Conservation (phyloP, 1,140 invertebrate species). For the Apis cerana region DNA sequence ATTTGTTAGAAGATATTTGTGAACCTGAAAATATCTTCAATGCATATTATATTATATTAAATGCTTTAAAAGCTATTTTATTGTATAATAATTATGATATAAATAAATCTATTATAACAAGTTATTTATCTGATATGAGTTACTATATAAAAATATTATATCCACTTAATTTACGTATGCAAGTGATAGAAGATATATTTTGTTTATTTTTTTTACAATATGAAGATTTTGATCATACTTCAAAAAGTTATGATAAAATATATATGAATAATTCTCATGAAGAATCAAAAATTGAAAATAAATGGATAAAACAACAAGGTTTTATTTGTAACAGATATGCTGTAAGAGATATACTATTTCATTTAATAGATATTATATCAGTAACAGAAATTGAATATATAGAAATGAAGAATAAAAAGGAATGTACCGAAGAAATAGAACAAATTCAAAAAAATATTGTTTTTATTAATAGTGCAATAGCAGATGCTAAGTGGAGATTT, state of each 20-base stretch:
- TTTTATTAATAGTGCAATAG: conserved; percentile 53
- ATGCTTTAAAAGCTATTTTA: conserved; percentile 69
- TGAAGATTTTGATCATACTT: conserved; percentile 65
- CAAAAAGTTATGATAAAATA: conserved; percentile 55
- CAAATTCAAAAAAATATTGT: conserved; percentile 56
- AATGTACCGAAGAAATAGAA: conserved; percentile 47
- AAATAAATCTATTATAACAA: conserved; percentile 46
- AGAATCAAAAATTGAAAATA: conserved; percentile 12
- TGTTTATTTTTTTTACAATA: conserved; percentile 73
- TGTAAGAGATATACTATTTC: conserved; percentile 64
- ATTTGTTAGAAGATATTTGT: conserved; percentile 58
- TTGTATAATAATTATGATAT: conserved; percentile 63
- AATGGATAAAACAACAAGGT: conserved; percentile 34
- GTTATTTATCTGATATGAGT: conserved; percentile 61
- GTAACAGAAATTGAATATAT: conserved; percentile 51
- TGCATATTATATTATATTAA: conserved; percentile 68
- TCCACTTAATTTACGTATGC: conserved; percentile 65
- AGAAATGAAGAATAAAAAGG: conserved; percentile 47
- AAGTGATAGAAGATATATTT: conserved; percentile 74
- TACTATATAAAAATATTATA: conserved; percentile 58
- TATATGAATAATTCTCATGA: conserved; percentile 28
- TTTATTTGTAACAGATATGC: conserved; percentile 74
- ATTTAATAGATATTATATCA: conserved; percentile 62
- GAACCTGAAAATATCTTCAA: conserved; percentile 60
- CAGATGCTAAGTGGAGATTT: conserved; percentile 72